phyloP scores from a whole-genome alignment of 2,888 invertebrate species.

The Psylliodes chrysocephalus region DNA sequence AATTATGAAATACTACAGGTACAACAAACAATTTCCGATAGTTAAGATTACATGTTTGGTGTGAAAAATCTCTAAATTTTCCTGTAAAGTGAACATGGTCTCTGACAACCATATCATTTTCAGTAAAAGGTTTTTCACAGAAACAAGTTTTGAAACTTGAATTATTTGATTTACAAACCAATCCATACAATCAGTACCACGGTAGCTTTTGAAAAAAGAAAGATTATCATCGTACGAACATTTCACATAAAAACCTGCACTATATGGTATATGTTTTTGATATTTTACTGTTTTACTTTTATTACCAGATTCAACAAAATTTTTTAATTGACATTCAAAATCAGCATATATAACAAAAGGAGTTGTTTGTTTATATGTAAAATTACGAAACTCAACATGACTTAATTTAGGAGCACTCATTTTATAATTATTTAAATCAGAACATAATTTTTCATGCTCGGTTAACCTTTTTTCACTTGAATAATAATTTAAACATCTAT shows the following conservation, averaged over 20 bases:
- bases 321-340: conserved; percentile 32
- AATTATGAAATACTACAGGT: conserved; percentile 55
- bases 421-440: conserved; percentile 21
- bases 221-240: conserved; percentile 45
- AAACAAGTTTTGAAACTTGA: too few species aligned
- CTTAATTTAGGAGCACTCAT: conserved; percentile 25
- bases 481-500: conserved; percentile 42
- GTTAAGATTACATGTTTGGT: conserved; percentile 54
- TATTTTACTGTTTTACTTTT: conserved; percentile 1
- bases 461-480: too few species aligned
- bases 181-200: conserved; percentile 40
- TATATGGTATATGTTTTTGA: conserved; percentile 33
- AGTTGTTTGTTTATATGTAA: conserved; percentile 23
- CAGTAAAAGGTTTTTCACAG: conserved; percentile 38
- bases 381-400: conserved; percentile 31
- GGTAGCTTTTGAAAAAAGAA: conserved; percentile 39
- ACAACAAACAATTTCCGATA: conserved; percentile 49
- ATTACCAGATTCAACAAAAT: background rate
- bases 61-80: conserved; percentile 48
- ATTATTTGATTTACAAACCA: conserved; percentile 48
- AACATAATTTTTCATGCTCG: too few species aligned
- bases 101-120: conserved; percentile 39
- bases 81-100: conserved; percentile 54
- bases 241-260: conserved; percentile 47
- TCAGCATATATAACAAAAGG: conserved; percentile 42